phyloP scores from a whole-genome alignment of 2,113 vertebrate genomes.

The Nycticorax nycticorax region DNA sequence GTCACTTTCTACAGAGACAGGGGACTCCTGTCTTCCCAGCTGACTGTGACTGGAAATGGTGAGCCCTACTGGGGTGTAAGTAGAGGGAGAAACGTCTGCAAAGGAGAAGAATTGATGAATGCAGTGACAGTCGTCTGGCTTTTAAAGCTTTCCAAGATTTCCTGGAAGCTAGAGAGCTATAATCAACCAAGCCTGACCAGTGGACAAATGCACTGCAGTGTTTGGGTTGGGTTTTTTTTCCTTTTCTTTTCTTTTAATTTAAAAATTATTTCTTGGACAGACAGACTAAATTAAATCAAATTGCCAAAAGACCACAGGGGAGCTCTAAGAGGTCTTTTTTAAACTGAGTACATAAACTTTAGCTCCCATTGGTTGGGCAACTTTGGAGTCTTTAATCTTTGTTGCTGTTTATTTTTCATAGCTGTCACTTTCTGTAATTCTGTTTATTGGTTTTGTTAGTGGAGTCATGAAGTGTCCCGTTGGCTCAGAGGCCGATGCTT shows the following conservation, averaged over 20 bases:
- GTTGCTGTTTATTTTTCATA: conserved; percentile 67
- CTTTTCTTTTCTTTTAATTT: conserved; percentile 29
- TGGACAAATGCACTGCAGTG: neutral
- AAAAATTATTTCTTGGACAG: conserved; percentile 54
- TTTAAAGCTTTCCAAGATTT: conserved; percentile 15
- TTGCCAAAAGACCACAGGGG: conserved; percentile 37
- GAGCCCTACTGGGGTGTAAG: neutral
- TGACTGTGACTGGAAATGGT: neutral
- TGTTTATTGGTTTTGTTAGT: conserved; percentile 50
- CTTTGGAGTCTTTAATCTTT: conserved; percentile 48
- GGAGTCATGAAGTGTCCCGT: conserved; percentile 36
- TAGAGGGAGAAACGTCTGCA: neutral
- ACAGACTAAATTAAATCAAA: conserved; percentile 61
- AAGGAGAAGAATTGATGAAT: neutral
- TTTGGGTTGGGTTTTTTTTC: neutral
- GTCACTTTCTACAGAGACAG: neutral
- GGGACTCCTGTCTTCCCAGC: neutral
- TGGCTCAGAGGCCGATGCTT: conserved; percentile 20
- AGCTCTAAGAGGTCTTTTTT: conserved; percentile 15
- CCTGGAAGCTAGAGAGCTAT: neutral
- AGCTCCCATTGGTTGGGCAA: neutral
- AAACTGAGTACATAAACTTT: conserved; percentile 34
- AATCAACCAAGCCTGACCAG: neutral
- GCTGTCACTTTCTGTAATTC: conserved; percentile 50
- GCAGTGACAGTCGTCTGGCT: neutral